Conservation (phyloP, 2,888 invertebrate species). For the Eristalis intricaria region DNA sequence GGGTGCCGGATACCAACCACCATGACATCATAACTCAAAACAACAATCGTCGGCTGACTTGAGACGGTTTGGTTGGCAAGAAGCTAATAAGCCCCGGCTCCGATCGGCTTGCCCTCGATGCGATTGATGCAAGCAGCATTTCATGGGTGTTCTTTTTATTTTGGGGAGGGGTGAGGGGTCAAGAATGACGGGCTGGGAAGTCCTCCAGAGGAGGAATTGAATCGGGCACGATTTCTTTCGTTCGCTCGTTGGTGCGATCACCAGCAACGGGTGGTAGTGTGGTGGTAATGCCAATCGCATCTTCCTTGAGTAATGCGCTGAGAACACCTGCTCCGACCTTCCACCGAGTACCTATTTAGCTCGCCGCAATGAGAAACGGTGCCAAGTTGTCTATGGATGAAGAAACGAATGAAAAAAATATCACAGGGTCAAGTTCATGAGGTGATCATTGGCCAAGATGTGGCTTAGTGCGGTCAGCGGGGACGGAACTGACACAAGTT, state of each 20-base stretch:
- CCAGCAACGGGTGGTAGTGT: constrained; percentile 25
- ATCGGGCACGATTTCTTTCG: constrained; percentile 62
- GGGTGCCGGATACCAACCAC: constrained; percentile 69
- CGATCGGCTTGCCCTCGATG: constrained; percentile 50
- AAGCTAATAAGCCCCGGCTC: constrained; percentile 65
- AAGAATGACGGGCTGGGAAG: neutral
- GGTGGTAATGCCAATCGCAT: constrained; percentile 50
- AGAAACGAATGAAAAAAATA: constrained; percentile 19
- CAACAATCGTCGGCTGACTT: constrained; percentile 42
- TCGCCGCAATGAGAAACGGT: constrained; percentile 27
- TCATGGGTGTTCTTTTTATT: neutral
- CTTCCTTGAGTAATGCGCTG: constrained; percentile 64
- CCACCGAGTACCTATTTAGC: constrained; percentile 40
- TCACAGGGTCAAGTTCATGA: constrained; percentile 65
- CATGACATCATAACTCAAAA: constrained; percentile 70
- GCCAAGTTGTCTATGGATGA: constrained; percentile 41
- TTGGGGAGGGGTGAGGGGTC: neutral
- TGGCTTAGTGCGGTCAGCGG: constrained; percentile 23
- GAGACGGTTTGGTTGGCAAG: constrained; percentile 59
- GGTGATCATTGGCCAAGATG: constrained; percentile 23
- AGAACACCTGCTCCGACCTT: constrained; percentile 68
- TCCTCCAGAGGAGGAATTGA: constrained; percentile 66
- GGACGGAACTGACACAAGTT: constrained; percentile 12
- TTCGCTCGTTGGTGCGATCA: constrained; percentile 1
- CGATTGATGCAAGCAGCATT: constrained; percentile 44